Base-by-base conservation (phyloP, 2,113 vertebrate species). In the Nycticryphes semicollaris region DNA sequence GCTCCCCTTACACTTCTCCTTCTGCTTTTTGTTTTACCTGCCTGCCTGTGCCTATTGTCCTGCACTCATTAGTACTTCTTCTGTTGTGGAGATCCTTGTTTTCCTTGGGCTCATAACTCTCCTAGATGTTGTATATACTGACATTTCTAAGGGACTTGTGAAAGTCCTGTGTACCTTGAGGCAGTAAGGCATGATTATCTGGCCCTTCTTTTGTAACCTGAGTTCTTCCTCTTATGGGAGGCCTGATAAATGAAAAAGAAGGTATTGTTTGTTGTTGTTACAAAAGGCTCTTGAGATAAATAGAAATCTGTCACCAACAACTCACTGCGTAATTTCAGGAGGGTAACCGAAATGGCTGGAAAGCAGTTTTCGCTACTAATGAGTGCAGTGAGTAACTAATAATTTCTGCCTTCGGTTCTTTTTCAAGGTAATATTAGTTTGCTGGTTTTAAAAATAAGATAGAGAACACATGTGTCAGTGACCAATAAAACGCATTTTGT, bases 231-330 rank as follows among this genome's bases (percentile, higher is more conserved):
- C 90, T 74, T 66, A 69, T 57, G 45, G 50, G 56, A 91, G 94
- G 59, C 37, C 82, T 33, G 50, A 86, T 63, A 90, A 95, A 79
- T 43, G 39, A 95, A 93, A 88, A 94, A 88, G 67, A 47, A 90
- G 69, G 86, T 78, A 51, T 95, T 94, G 94, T 94, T 89, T 85
- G 57, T 66, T 87, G 67, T 53, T 94, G n/a, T 75, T 91, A 91
- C 39, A 84, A 94, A 93, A 82, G 56, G 35, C 54, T 91, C n/a
- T 94, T 91, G 78, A 90, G 63, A 66, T 74, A 93, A 93, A 93
- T 54, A 33, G 59, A 59, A 53, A 83, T 79, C n/a, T 92, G 95
- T 90, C 94, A 95, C 35, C 39, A 78, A 18, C 4, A 33, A 69
- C 33, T 60, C 48, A 47, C 41, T 78, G 45, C 0, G 0, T 89